Evolutionary conservation across 1,140 invertebrate genomes (phyloP), one percentile per base, ranked within the genome.

Genomic region (Choristoneura fumiferana): DNA sequence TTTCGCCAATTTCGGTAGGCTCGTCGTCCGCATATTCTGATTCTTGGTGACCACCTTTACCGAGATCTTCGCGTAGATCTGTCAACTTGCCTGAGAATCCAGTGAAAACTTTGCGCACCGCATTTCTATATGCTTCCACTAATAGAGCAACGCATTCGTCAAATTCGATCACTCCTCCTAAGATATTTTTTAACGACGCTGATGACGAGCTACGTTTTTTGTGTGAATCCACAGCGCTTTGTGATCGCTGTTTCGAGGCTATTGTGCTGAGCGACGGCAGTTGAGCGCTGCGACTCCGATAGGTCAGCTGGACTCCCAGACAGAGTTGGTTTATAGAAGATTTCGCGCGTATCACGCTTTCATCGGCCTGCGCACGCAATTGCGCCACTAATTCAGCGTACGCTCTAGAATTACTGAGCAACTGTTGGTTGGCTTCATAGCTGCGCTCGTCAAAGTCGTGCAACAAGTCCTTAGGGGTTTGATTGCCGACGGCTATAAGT

Each of bases 351-450:
- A 68, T 35, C 22, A 77, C 37, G 33, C n/a, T 63, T 64, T 74
- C 68, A 57, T 80, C 76, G 10, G 76, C 67, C 52, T 83, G 77
- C 15, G 62, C 55, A 12, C 67, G 69, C 49, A 87, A 64, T 37
- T 76, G 69, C 9, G 63, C 72, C 54, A 76, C 76, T 33, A 85
- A 60, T 54, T 83, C 71, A 12, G 62, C 45, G 57, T 79, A 83
- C 6, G 77, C 75, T 62, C 78, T 71, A 17, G 39, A 67, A 59
- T 87, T 87, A 61, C 78, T 84, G 8, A 84, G 40, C 45, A 85
- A 54, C 56, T 87, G 84, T 58, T 84, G 79, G 66, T 87, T 87
- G 17, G 84, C 77, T 49, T 79, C 77, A 64, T 77, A 84, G 1
- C 77, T 77, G 5, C 63, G 65, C 58, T 81, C 69, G 66, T 87